These are phyloP conservation scores for Numenius phaeopus DNA, from an alignment of 2,797 vertebrate species.

Conservation along the genomic window DNA sequence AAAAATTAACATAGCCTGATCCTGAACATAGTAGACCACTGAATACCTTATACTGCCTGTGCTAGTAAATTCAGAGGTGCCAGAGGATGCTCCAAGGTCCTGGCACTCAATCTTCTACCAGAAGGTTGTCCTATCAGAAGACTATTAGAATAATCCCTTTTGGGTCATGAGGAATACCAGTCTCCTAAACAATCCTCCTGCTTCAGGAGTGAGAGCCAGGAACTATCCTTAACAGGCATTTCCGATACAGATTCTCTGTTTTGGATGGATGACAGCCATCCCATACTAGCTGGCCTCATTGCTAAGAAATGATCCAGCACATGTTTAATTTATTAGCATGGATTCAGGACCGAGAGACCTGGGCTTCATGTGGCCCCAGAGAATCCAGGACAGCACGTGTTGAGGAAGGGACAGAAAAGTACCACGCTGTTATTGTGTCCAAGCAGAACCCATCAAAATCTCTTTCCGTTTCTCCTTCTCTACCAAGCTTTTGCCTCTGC, in stretches of 20 bases:
- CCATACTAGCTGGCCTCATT: not conserved
- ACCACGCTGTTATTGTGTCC: fast-evolving
- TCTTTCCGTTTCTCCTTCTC: not conserved
- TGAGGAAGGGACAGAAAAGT: not conserved
- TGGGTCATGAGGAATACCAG: not conserved
- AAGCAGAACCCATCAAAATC: not conserved
- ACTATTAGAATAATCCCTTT: not conserved
- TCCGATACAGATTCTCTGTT: not conserved
- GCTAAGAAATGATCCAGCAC: not conserved
- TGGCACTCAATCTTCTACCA: not conserved
- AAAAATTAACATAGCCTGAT: not conserved
- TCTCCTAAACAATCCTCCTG: not conserved
- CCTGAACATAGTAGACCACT: not conserved
- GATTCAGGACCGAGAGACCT: not conserved
- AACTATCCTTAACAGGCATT: not conserved
- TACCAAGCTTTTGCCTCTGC: not conserved
- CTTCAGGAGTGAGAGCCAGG: not conserved
- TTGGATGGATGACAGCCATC: not conserved
- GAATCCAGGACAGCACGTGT: not conserved
- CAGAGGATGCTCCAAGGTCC: not conserved
- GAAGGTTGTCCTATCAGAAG: not conserved
- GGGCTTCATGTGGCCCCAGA: not conserved
- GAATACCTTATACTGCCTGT: not conserved
- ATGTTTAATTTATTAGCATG: not conserved
- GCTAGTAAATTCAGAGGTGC: not conserved